Evolutionary conservation across 92 coral and sea anemone genomes (phyloP).

Genomic region (Parazoanthus atlanticus): DNA sequence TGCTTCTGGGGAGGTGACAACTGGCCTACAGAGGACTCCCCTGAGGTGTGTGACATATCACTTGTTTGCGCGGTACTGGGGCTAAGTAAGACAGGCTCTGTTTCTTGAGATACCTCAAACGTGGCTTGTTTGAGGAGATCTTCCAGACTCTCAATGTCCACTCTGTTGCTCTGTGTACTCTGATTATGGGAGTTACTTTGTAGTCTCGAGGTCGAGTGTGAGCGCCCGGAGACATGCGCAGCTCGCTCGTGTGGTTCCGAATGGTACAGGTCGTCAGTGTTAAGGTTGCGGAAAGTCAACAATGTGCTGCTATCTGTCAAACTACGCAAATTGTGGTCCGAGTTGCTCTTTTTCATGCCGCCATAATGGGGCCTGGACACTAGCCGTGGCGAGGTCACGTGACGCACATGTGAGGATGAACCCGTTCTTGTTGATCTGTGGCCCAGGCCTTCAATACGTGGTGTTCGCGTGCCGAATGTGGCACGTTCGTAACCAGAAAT

Average conservation of each 20-base stretch:
- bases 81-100: conserved; percentile 57
- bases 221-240: conserved; percentile 44
- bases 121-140: conserved; percentile 65
- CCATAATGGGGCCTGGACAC: conserved; percentile 49
- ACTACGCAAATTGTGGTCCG: conserved; percentile 86
- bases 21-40: conserved; percentile 55
- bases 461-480: conserved; percentile 78
- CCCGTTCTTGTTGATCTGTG: conserved; percentile 25
- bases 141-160: conserved; percentile 65
- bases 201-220: conserved; percentile 27
- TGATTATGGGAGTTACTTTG: conserved; percentile 22
- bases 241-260: conserved; percentile 34
- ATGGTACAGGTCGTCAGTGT: conserved; percentile 62
- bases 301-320: conserved; percentile 60
- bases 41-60: conserved; percentile 55
- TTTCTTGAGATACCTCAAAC: conserved; percentile 60
- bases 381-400: conserved; percentile 82
- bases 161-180: conserved; percentile 41
- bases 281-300: conserved; percentile 52
- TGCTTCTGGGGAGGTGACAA: conserved; percentile 78
- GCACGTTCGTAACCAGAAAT: conserved; percentile 99
- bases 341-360: conserved; percentile 82
- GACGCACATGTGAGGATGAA: conserved; percentile 72
- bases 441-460: conserved; percentile 60
- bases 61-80: conserved; percentile 54